A percentile compares a stretch with the other conserved stretches of the same genome.
These are phyloP conservation scores for Rotaria sp. DNA, from an alignment of 2,888 invertebrate species.

Conservation along the genomic window DNA sequence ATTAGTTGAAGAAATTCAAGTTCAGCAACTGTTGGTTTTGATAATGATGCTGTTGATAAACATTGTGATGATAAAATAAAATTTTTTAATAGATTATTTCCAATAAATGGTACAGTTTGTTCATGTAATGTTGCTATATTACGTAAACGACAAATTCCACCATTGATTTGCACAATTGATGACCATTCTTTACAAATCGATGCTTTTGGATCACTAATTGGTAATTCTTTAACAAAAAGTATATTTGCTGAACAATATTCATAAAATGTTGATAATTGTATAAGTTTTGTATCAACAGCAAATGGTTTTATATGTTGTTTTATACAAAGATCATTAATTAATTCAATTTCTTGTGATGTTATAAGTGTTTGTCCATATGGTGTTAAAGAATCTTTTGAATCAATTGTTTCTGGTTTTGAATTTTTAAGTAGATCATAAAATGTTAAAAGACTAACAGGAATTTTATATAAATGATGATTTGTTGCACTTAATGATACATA, in stretches of 20 bases:
- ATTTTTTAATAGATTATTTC: conserved; percentile 20
- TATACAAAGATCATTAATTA: background rate
- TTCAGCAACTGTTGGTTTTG: background rate
- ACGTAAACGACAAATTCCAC: conserved; percentile 12
- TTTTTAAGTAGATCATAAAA: conserved; percentile 13
- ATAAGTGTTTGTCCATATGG: background rate
- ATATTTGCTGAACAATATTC: background rate
- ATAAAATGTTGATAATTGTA: background rate
- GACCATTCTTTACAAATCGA: conserved; percentile 4
- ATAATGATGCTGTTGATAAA: background rate
- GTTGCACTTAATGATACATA: background rate
- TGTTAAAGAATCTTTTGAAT: background rate
- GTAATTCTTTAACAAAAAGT: background rate
- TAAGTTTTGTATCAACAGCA: background rate
- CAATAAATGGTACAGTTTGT: conserved; percentile 22
- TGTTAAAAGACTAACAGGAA: conserved; percentile 4
- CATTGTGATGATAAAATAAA: background rate
- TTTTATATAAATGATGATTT: background rate
- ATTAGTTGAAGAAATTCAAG: conserved; percentile 4
- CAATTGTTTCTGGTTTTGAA: background rate
- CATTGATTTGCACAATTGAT: background rate
- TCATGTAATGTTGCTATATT: background rate
- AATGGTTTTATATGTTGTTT: conserved; percentile 25
- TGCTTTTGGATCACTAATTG: background rate
- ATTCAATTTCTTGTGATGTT: background rate